These are phyloP conservation scores for Pollimyrus isidori DNA, from an alignment of 2,113 vertebrate genomes.

Conservation along the genomic window DNA sequence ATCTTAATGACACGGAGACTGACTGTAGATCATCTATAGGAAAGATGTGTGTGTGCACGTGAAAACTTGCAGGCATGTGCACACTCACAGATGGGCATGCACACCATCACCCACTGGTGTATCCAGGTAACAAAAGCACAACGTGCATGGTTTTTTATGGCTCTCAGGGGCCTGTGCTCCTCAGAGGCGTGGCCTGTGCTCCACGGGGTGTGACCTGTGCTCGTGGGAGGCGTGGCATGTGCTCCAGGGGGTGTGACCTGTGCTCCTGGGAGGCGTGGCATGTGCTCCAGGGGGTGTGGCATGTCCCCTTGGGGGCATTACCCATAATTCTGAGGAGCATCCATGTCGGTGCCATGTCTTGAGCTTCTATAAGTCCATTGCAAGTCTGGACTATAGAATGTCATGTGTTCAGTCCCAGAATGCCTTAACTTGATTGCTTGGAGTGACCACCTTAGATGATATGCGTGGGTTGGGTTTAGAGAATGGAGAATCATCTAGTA, in stretches of 20 bases:
- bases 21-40: neutral
- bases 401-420: slow-evolving; percentile 13
- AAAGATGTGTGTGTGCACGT: neutral
- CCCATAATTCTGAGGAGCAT: neutral
- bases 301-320: neutral
- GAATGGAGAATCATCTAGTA: neutral
- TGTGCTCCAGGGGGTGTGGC: neutral
- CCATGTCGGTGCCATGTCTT: neutral
- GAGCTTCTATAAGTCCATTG: slow-evolving; percentile 1
- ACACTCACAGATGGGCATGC: neutral
- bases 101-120: neutral
- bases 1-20: neutral
- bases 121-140: neutral
- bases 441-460: neutral
- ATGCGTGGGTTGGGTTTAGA: neutral
- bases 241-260: neutral
- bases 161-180: neutral
- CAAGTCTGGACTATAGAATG: slow-evolving; percentile 6
- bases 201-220: neutral
- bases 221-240: neutral
- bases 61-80: neutral
- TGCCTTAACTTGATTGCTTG: neutral
- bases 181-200: neutral
- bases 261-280: neutral
- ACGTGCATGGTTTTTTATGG: neutral